A percentile compares a stretch with the other conserved stretches of the same genome.
Evolutionary conservation across 2,888 invertebrate species (phyloP).

Genomic region (Catocala nupta): DNA sequence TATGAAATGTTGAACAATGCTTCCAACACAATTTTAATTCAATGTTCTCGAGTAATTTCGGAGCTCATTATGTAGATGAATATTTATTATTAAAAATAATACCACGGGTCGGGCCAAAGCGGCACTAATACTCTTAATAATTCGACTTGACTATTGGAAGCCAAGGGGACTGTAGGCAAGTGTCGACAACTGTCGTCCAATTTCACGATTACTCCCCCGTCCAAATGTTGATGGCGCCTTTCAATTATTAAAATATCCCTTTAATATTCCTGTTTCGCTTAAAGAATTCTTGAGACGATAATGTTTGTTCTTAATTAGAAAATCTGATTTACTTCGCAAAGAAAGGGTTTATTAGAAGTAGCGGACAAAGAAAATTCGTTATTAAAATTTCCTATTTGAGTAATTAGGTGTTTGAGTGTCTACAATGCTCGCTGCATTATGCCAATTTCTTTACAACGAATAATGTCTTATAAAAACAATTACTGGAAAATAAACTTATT

Average conservation of each 20-base stretch:
- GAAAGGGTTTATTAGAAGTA: constrained; percentile 56
- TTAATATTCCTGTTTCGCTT: constrained; percentile 62
- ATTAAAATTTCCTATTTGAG: constrained; percentile 39
- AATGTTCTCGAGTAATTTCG: constrained; percentile 59
- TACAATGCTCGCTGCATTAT: too few relatives aligned
- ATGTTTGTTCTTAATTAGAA: constrained; percentile 70
- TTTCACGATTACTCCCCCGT: constrained; percentile 56
- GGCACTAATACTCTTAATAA: constrained; percentile 20
- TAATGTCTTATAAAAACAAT: too few relatives aligned
- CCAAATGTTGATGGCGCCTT: constrained; percentile 55
- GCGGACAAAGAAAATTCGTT: constrained; percentile 50
- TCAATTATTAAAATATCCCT: constrained; percentile 70
- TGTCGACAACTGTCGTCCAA: constrained; percentile 66
- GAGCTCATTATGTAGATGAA: constrained; percentile 64
- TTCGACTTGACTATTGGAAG: constrained; percentile 33
- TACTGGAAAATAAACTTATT: too few relatives aligned
- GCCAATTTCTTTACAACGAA: too few relatives aligned
- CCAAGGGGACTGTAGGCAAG: constrained; percentile 48
- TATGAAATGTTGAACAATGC: constrained; percentile 59
- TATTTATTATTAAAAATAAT: constrained; percentile 63
- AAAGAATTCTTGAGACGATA: constrained; percentile 61
- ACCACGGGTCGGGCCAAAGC: constrained; percentile 22
- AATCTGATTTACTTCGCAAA: constrained; percentile 64
- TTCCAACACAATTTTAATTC: constrained; percentile 57
- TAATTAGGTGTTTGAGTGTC: constrained; percentile 1